Base-by-base conservation (phyloP, 2,888 invertebrate genomes). In the Conomelus anceps region DNA sequence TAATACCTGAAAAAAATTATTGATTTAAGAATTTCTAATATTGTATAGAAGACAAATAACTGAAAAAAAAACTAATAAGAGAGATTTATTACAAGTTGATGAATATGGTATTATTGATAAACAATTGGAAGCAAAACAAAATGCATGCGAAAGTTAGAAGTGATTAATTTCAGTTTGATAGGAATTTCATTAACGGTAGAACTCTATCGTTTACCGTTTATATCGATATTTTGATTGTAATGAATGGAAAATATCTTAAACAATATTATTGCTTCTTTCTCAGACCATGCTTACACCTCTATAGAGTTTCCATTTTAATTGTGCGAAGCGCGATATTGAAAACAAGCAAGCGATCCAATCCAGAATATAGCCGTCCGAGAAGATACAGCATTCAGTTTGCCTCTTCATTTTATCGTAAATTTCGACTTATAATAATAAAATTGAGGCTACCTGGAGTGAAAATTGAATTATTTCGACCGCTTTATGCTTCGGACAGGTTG, bases 401-500 rank as follows among this genome's bases (percentile, higher is more conserved):
- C 63, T 63, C 63, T 63, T 63, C n/a, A 63, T 63, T 63, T n/a
- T 63, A 63, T 63, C 63, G 63, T 63, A 63, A 63, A 63, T 63
- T 63, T 20, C 63, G n/a, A 63, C 63, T 63, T 63, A 63, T 63
- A 63, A 63, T 63, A 63, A 63, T 63, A 63, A 63, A 63, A 63
- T 63, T 63, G 63, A 63, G 63, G 63, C 20, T 63, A 63, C 63
- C 63, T 63, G 63, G 63, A 63, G 63, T 63, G 63, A 63, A 63
- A 63, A 63, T 63, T 63, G 63, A 63, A 63, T 63, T 63, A 63
- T 63, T 63, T 63, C 63, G 63, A 63, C 63, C 63, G 63, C 63
- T 63, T 63, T 63, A 86, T 86, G 86, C 22, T 86, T 86, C 26
- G 29, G 29, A 26, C 86, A 24, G 86, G 86, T 86, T 86, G 86